phyloP scores from a whole-genome alignment of 2,888 invertebrate species.

The Alentia gelatinosa region DNA sequence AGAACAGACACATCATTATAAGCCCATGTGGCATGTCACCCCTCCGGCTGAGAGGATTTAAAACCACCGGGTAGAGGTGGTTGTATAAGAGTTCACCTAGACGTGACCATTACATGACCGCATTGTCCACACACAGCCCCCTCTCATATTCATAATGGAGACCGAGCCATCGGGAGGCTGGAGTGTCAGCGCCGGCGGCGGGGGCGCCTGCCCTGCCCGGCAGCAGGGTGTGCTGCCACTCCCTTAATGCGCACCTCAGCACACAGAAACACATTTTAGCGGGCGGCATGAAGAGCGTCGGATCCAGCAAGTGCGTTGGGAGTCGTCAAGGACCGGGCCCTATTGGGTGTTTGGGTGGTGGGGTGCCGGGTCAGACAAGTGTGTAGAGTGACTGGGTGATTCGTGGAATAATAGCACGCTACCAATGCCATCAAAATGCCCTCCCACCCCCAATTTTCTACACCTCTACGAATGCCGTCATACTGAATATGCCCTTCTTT shows the following conservation, averaged over 20 bases:
- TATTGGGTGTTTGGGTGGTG: no score
- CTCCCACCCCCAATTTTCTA: no score
- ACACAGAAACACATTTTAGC: background rate
- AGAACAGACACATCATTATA: constrained; percentile 3
- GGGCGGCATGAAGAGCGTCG: no score
- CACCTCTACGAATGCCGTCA: no score
- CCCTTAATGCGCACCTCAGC: constrained; percentile 7
- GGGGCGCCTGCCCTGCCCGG: background rate
- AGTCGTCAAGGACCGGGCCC: no score
- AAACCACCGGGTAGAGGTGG: background rate
- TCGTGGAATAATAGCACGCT: no score
- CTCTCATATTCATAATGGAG: constrained; percentile 44
- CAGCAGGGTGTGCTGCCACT: background rate
- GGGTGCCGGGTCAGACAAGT: no score
- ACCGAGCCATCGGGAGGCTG: background rate
- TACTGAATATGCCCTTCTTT: no score
- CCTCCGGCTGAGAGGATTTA: background rate
- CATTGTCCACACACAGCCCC: background rate
- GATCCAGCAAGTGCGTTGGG: no score
- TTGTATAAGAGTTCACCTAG: background rate
- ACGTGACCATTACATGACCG: background rate
- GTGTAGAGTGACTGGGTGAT: no score
- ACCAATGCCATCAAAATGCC: no score
- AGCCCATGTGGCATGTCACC: background rate
- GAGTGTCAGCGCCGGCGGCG: background rate